Percentiles rank a stretch among this genome's conserved stretches.
Evolutionary conservation across 1,140 invertebrate genomes (phyloP).

Genomic region (Penaeus indicus): DNA sequence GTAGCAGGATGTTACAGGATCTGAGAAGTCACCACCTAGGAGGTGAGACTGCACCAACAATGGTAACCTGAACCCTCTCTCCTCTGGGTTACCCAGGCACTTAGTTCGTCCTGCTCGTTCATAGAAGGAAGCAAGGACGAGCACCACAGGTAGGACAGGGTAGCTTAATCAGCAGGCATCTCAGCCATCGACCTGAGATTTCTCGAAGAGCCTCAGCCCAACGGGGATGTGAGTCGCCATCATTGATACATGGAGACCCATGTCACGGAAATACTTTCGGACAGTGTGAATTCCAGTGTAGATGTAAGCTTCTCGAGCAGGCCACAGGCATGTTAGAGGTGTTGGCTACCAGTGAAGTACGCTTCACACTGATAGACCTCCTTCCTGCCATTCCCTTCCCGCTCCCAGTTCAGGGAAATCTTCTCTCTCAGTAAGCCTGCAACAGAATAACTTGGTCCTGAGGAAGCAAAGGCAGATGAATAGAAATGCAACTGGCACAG

Average conservation of each 20-base stretch:
- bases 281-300: constrained; percentile 99
- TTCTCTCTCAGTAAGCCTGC: constrained; percentile 95
- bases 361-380: constrained; percentile 99
- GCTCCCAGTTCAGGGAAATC: constrained; percentile 97
- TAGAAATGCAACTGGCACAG: too few relatives aligned
- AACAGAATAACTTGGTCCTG: not conserved
- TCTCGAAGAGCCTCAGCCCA: constrained; percentile 99
- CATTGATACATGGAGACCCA: constrained; percentile 99
- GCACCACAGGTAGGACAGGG: constrained; percentile 98
- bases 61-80: constrained; percentile 98
- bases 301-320: constrained; percentile 99
- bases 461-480: not conserved
- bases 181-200: constrained; percentile 99
- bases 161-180: constrained; percentile 99
- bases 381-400: constrained; percentile 94
- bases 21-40: constrained; percentile 99
- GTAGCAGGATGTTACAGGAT: constrained; percentile 99
- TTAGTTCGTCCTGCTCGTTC: constrained; percentile 98
- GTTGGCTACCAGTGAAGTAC: constrained; percentile 98
- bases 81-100: constrained; percentile 97
- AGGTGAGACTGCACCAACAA: constrained; percentile 99
- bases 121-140: constrained; percentile 98
- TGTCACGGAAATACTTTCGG: constrained; percentile 98
- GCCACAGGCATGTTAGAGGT: constrained; percentile 99
- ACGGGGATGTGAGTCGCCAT: constrained; percentile 99